Conservation (phyloP, 2,113 vertebrate species). For the Megalops atlanticus region DNA sequence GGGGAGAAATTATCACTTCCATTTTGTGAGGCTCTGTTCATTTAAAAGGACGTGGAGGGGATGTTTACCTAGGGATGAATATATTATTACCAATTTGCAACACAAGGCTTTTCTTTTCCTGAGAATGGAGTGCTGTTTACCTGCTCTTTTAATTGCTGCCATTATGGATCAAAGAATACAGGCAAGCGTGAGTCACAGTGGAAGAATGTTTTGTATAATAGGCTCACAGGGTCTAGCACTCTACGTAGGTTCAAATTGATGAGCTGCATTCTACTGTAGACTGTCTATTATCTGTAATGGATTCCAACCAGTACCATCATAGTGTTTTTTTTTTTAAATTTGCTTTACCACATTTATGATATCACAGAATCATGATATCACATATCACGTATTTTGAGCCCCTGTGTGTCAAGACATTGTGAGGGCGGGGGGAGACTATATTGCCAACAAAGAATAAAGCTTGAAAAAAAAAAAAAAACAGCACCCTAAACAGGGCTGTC, state of each 20-base stretch:
- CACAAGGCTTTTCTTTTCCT: constrained; percentile 62
- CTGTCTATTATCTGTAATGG: constrained; percentile 8
- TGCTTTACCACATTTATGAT: no score
- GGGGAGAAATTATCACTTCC: constrained; percentile 76
- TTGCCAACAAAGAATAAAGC: no score
- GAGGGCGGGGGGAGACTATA: no score
- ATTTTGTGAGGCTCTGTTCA: constrained; percentile 73
- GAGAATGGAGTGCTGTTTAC: constrained; percentile 63
- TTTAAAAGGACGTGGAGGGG: constrained; percentile 70
- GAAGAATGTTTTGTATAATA: constrained; percentile 39
- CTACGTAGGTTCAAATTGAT: constrained; percentile 48
- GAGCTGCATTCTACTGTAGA: constrained; percentile 28
- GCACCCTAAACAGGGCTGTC: no score
- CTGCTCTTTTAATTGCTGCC: constrained; percentile 69
- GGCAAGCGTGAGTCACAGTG: constrained; percentile 35
- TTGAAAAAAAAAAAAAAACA: no score
- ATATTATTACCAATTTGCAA: constrained; percentile 70
- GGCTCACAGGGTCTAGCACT: constrained; percentile 42
- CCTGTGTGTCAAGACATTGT: no score
- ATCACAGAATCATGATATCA: no score
- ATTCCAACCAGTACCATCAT: not conserved
- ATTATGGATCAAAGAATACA: constrained; percentile 64
- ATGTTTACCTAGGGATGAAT: constrained; percentile 78
- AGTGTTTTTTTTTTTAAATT: no score
- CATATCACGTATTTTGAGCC: no score